A percentile compares a stretch with the other conserved stretches of the same genome.
Evolutionary conservation across 30 jellyfish, hydroid and myxozoan genomes (phyloP).

Genomic region (Phacellophora camtschatica): DNA sequence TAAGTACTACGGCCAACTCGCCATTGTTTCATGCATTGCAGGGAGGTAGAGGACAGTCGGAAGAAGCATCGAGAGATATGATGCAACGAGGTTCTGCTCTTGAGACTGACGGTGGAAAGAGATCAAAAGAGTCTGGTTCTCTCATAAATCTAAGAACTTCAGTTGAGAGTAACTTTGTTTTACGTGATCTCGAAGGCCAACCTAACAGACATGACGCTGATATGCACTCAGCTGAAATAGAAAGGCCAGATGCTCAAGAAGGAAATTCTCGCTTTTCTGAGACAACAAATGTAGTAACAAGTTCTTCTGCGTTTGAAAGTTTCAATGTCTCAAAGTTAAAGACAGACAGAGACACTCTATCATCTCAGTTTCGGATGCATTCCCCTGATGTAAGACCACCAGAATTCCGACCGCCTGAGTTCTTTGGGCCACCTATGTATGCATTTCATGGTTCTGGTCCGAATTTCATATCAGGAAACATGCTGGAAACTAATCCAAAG

Average conservation of each 20-base stretch:
- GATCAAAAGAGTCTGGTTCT: no score
- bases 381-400: constrained; percentile 38
- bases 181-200: no score
- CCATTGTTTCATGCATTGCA: no score
- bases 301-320: constrained; percentile 16
- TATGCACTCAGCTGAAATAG: background rate
- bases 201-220: background rate
- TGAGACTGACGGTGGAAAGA: no score
- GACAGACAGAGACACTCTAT: constrained; percentile 27
- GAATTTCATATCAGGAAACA: constrained; percentile 43
- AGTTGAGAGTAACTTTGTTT: no score
- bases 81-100: no score
- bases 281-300: background rate
- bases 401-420: constrained; percentile 37
- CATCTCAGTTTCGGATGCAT: constrained; percentile 24
- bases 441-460: constrained; percentile 47
- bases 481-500: constrained; percentile 18
- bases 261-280: background rate
- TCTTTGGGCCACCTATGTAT: constrained; percentile 40
- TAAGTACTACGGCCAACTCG: no score
- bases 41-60: no score
- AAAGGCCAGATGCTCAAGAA: background rate
- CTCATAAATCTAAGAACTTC: background rate
- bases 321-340: constrained; percentile 7
- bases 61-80: no score